Evolutionary conservation across 2,797 vertebrate genomes (phyloP).

Genomic region (Alosa sapidissima): DNA sequence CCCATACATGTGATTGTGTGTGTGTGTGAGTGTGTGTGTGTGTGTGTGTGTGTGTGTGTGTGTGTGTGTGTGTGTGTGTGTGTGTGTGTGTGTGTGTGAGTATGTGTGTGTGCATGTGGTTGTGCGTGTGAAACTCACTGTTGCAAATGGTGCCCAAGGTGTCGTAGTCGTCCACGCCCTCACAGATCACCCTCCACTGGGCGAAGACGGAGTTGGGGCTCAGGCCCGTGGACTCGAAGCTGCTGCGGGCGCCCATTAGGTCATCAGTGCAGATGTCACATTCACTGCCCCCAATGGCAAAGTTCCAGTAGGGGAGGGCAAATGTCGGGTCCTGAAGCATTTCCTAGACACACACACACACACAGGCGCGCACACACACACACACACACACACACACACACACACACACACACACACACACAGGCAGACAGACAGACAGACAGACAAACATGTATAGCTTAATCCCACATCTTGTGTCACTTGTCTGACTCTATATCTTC

Average conservation of each 20-base stretch:
- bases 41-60: neutral
- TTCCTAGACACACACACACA: conserved; percentile 68
- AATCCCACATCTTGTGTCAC: neutral
- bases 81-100: conserved; percentile 16
- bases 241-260: conserved; percentile 88
- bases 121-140: conserved; percentile 75
- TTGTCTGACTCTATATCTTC: too few species aligned
- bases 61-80: neutral
- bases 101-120: conserved; percentile 32
- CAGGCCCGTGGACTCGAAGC: conserved; percentile 80
- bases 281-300: conserved; percentile 86
- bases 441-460: neutral
- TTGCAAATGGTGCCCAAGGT: conserved; percentile 92
- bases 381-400: neutral
- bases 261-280: conserved; percentile 95
- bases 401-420: neutral
- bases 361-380: neutral
- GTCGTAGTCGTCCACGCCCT: conserved; percentile 91
- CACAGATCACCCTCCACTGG: conserved; percentile 89
- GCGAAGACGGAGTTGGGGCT: conserved; percentile 92
- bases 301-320: conserved; percentile 96
- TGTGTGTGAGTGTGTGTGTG: neutral
- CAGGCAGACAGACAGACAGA: neutral
- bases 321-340: conserved; percentile 87
- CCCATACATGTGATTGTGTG: neutral